These are phyloP conservation scores for Carettochelys insculpta DNA, from an alignment of 2,113 vertebrate genomes.

Conservation along the genomic window DNA sequence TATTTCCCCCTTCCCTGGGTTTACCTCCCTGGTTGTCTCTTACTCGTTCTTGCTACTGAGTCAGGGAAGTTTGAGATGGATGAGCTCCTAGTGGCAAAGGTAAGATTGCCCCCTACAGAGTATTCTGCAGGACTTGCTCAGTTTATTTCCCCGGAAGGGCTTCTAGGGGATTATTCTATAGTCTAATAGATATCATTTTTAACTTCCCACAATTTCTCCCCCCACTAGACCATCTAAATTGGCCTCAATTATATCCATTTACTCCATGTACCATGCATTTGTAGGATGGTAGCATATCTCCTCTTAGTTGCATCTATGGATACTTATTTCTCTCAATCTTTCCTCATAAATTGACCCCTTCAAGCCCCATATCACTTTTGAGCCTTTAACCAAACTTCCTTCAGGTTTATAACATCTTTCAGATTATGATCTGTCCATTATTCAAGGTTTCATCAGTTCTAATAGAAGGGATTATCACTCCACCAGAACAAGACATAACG, in stretches of 20 bases:
- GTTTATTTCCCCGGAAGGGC: not conserved
- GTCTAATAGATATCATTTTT: not conserved
- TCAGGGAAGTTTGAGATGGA: not conserved
- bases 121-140: not conserved
- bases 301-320: not conserved
- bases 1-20: not conserved
- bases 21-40: not conserved
- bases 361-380: not conserved
- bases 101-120: not conserved
- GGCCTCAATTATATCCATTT: not conserved
- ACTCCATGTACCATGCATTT: constrained; percentile 22
- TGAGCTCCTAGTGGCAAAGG: not conserved
- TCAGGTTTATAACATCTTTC: not conserved
- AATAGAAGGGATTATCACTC: not conserved
- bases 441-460: not conserved
- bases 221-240: not conserved
- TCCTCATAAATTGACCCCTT: constrained; percentile 15
- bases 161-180: not conserved
- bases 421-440: not conserved
- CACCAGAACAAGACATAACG: not conserved
- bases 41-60: not conserved
- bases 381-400: not conserved
- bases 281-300: not conserved
- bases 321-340: constrained; percentile 27
- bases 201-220: not conserved